Base-by-base conservation (phyloP, 2,888 invertebrate species). In the Nymphalis c-album region DNA sequence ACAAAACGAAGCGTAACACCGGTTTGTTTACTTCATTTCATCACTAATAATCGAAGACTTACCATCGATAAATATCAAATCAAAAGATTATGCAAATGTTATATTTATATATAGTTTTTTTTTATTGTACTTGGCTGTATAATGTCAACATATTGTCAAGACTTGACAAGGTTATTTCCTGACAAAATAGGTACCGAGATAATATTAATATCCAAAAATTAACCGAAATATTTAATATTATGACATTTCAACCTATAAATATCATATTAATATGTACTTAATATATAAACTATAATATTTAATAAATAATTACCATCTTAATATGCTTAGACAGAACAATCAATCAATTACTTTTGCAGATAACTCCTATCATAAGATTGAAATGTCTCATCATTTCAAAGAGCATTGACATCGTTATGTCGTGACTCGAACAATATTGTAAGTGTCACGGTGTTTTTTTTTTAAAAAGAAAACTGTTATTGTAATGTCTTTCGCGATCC, bases 1-100 rank as follows among this genome's bases (percentile, higher is more conserved):
- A 67, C 53, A 53, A 67, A 58, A 77, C 78, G 78, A 70, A 84
- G 80, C 84, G 83, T 82, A 83, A 85, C 40, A 57, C 18, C 7
- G 40, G 20, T 40, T 57, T n/a, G 35, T 18, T n/a, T 18, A 57
- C 31, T 55, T 26, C 31, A 40, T 40, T 40, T 40, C 6, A 18
- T 40, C 57, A 40, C 40, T 18, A 40, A 40, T 6, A 40, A 40
- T 20, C 10, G 26, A 22, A 22, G 22, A 13, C 6, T 51, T 51
- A 5, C 26, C 51, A 22, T 6, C 10, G 10, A 50, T 20, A 20
- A 50, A 16, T 22, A 26, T 10, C 5, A 22, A 51, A 51, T 22
- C 5, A 4, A 51, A 50, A 40, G 2, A 40, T 40, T 31, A 31
- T 40, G 13, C 40, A 10, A 40, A 40, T 40, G 13, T 40, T 40